phyloP scores from a whole-genome alignment of 2,113 vertebrate species.

The Charadrius vociferus region DNA sequence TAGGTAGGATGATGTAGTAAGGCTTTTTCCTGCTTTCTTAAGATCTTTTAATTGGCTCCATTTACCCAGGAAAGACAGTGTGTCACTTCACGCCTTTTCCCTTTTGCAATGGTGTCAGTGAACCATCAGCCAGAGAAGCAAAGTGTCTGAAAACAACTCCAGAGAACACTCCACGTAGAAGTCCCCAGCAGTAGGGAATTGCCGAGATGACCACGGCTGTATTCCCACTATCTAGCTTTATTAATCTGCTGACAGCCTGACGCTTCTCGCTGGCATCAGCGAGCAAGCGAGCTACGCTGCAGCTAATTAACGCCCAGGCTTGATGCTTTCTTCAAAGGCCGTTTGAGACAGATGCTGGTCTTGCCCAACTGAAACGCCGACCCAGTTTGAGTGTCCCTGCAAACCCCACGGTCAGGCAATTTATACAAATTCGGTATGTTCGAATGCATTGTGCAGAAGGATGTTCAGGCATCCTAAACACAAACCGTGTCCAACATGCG shows the following conservation, averaged over 20 bases:
- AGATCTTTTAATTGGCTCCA: background rate
- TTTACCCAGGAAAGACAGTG: background rate
- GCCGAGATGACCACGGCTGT: background rate
- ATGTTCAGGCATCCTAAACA: background rate
- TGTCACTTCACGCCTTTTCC: background rate
- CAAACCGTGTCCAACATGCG: rapidly evolving
- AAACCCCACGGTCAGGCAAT: background rate
- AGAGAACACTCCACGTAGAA: background rate
- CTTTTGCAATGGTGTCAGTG: background rate
- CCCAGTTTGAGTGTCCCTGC: background rate
- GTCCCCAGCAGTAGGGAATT: background rate
- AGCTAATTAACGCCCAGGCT: background rate
- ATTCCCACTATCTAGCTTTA: background rate
- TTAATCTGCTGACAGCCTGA: background rate
- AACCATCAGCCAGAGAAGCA: background rate
- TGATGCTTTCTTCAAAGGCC: background rate
- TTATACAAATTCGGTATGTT: background rate
- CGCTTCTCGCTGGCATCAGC: background rate
- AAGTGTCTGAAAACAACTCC: background rate
- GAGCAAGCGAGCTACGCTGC: background rate
- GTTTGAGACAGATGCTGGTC: background rate
- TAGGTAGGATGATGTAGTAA: background rate
- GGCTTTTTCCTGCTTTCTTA: background rate
- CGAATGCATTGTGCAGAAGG: background rate
- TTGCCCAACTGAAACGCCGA: background rate